Base-by-base conservation (phyloP, 2,113 vertebrate genomes). In the Amazona vittata region DNA sequence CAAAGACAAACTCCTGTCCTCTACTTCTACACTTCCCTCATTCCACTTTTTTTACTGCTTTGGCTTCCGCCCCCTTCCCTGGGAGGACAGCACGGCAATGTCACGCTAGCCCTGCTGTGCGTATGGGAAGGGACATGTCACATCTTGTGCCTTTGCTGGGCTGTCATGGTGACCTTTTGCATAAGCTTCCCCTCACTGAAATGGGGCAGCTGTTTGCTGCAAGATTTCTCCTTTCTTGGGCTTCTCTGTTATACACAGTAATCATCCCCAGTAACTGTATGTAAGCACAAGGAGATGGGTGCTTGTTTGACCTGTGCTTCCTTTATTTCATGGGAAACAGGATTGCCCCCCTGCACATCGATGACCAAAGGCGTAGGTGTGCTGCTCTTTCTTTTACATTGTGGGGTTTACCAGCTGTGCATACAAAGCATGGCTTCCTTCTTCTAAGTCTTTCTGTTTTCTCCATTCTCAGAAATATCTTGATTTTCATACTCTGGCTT, bases 11-110 rank as follows among this genome's bases (percentile, higher is more conserved):
- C 21, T 93, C 67, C 69, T 77, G n/a, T 90, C 70, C 77, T 86
- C 18, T 1, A 1, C 68, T 70, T 55, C 82, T 1, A n/a, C 0
- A 0, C 33, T 93, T 91, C 67, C 79, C 5, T 3, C 60, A 35
- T 81, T 83, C 1, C 1, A 17, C 26, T 90, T 90, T 60, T 60
- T 33, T 29, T 0, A 0, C 67, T 44, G 83, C 79, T 49, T 52
- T 2, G 0, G 49, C 41, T 93, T 85, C 85, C 41, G 44, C 79
- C 71, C 62, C 41, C 31, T 53, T 82, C 67, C 47, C 41, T 0
- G 2, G 41, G 67, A 25, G 16, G 44, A 44, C 70, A 73, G 63
- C 67, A 20, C 0, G 1, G 64, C 76, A 86, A n/a, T 50, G 53
- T 47, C 88, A 80, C 4, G 3, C 31, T n/a, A 1, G 1, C 18